Percentiles rank a stretch among this genome's conserved stretches.
These are phyloP conservation scores for Phrynosoma platyrhinos DNA, from an alignment of 2,113 vertebrate genomes.

Conservation along the genomic window DNA sequence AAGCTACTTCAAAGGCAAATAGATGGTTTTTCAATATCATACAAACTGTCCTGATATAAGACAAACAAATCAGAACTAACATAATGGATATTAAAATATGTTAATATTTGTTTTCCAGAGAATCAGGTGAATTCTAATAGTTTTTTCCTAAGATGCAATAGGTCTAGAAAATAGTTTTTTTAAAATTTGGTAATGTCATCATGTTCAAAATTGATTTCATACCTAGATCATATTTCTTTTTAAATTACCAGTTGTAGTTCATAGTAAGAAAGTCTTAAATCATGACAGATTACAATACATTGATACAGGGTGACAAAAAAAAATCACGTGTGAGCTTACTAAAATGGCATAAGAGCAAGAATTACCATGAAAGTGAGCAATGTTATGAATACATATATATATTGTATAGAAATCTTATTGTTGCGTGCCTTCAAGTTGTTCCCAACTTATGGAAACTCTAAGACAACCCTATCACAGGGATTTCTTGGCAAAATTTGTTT, in stretches of 20 bases:
- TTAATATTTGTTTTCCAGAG: not conserved
- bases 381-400: not conserved
- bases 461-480: too few relatives aligned
- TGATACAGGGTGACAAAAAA: not conserved
- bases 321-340: not conserved
- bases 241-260: not conserved
- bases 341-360: not conserved
- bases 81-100: too few relatives aligned
- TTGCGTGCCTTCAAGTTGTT: too few relatives aligned
- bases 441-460: too few relatives aligned
- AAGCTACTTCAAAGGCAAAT: too few relatives aligned
- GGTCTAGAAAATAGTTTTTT: not conserved
- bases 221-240: not conserved
- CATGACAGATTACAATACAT: not conserved
- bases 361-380: not conserved
- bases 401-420: not conserved
- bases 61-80: too few relatives aligned
- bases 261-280: not conserved
- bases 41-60: too few relatives aligned
- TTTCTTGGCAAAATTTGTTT: too few relatives aligned
- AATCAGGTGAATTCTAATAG: not conserved
- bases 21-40: too few relatives aligned
- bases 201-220: not conserved
- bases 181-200: not conserved
- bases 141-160: not conserved